Conservation (phyloP, 2,797 vertebrate species). For the Microchirus variegatus region DNA sequence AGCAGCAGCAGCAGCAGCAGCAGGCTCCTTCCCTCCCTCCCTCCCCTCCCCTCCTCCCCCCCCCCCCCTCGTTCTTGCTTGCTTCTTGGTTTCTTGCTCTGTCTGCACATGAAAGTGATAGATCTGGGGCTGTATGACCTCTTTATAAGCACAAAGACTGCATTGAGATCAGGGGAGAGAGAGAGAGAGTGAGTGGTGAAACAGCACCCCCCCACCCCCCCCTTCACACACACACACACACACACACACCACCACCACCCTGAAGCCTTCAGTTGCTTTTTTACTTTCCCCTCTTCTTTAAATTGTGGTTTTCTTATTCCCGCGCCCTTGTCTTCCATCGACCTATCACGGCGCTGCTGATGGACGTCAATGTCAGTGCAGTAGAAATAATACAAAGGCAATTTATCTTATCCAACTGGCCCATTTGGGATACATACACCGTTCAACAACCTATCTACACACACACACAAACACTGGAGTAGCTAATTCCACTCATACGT, state of each 20-base stretch:
- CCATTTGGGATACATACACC: slow-evolving; percentile 56
- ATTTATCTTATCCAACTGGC: slow-evolving; percentile 37
- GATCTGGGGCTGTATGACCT: slow-evolving; percentile 77
- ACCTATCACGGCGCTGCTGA: slow-evolving; percentile 44
- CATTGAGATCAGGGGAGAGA: slow-evolving; percentile 68
- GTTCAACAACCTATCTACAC: slow-evolving; percentile 35
- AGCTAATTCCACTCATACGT: slow-evolving; percentile 61
- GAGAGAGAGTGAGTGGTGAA: slow-evolving; percentile 44
- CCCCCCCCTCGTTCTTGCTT: too few relatives aligned
- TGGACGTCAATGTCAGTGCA: slow-evolving; percentile 32
- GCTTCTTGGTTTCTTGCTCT: slow-evolving; percentile 40
- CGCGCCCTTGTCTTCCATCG: slow-evolving; percentile 10
- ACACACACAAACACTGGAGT: slow-evolving; percentile 28
- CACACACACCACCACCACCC: too few relatives aligned
- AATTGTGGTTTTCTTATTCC: slow-evolving; percentile 17
- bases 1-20: too few relatives aligned
- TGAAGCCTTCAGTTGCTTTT: slow-evolving; percentile 5
- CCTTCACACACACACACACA: too few relatives aligned
- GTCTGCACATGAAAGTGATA: slow-evolving; percentile 77
- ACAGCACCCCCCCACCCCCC: slow-evolving; percentile 33
- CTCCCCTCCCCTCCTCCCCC: too few relatives aligned
- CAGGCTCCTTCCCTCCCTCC: slow-evolving; percentile 30
- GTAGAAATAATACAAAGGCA: slow-evolving; percentile 23
- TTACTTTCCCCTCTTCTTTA: slow-evolving; percentile 23
- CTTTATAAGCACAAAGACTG: slow-evolving; percentile 75